Conservation (phyloP, 2,888 invertebrate genomes). For the Nymphalis c-album region DNA sequence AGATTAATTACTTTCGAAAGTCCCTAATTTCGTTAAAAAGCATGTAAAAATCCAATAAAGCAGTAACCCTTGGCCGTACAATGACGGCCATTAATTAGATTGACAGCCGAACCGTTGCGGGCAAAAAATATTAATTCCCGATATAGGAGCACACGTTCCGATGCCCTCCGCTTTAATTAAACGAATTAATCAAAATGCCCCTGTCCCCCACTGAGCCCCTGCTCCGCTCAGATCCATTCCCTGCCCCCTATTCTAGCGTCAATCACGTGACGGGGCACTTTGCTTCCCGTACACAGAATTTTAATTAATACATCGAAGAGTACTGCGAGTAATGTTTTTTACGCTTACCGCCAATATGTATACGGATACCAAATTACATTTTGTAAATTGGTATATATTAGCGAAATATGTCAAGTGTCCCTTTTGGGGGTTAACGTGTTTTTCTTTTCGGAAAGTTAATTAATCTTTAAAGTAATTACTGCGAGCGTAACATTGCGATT, state of each 20-base stretch:
- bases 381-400: constrained; percentile 8
- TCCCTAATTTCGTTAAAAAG: constrained; percentile 31
- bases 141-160: constrained; percentile 44
- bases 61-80: constrained; percentile 24
- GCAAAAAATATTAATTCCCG: constrained; percentile 43
- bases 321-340: constrained; percentile 22
- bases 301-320: constrained; percentile 44
- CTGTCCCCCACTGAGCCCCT: constrained; percentile 31
- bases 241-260: constrained; percentile 30
- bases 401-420: constrained; percentile 6
- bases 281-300: constrained; percentile 41
- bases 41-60: constrained; percentile 34
- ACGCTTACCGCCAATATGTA: background rate
- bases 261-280: constrained; percentile 47
- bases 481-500: no score
- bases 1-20: constrained; percentile 29
- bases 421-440: background rate
- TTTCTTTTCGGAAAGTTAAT: no score
- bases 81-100: constrained; percentile 43
- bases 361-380: no score
- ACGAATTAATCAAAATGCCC: constrained; percentile 52
- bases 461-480: background rate
- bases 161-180: constrained; percentile 51
- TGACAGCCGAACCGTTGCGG: constrained; percentile 40
- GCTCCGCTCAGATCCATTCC: constrained; percentile 15